These are phyloP conservation scores for Odontomyia ornata DNA, from an alignment of 2,888 invertebrate genomes.

Conservation along the genomic window DNA sequence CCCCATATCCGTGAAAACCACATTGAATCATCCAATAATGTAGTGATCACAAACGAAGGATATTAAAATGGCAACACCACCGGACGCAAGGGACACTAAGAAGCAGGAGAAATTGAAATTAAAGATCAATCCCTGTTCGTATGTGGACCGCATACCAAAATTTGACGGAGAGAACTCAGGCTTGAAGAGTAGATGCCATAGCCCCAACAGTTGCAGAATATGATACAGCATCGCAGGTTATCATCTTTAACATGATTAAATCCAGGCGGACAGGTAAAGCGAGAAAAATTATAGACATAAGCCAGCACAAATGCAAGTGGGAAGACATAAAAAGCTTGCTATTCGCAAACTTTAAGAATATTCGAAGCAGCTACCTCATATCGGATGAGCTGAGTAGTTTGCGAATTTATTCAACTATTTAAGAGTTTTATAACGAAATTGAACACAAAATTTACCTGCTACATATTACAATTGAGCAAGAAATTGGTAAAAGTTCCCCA, in stretches of 20 bases:
- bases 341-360: neutral
- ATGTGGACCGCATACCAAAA: neutral
- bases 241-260: too few relatives aligned
- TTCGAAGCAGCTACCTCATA: neutral
- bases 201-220: neutral
- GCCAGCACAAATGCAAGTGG: neutral
- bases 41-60: too few relatives aligned
- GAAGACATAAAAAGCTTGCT: neutral
- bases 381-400: neutral
- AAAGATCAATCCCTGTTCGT: neutral
- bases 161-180: neutral
- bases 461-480: neutral
- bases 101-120: neutral
- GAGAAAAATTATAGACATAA: neutral
- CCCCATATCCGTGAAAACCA: neutral
- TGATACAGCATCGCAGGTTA: too few relatives aligned
- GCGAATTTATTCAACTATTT: neutral
- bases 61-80: neutral
- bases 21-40: neutral
- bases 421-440: neutral
- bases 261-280: too few relatives aligned
- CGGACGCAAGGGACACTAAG: neutral
- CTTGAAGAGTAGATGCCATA: neutral
- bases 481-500: neutral
- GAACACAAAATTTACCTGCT: neutral